Evolutionary conservation across 2,888 invertebrate genomes (phyloP).

Genomic region (Dasypogon diadema): DNA sequence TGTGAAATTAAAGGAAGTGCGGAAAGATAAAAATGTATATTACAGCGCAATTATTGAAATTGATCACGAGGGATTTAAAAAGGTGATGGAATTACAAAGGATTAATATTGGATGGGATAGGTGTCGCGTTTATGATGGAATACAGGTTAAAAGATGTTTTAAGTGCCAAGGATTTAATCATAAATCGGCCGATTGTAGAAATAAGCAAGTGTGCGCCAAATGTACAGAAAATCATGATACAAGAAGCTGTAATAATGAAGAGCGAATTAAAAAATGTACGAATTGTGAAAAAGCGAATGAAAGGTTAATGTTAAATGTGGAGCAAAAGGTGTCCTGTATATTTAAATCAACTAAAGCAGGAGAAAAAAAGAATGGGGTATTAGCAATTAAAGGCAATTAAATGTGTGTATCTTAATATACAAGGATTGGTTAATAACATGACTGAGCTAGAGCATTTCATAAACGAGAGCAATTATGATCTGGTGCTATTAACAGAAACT

Average conservation of each 20-base stretch:
- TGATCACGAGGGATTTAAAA: slow-evolving; percentile 43
- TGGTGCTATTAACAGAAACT: too few species aligned
- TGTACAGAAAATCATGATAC: background rate
- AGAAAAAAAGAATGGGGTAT: too few species aligned
- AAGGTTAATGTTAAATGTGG: slow-evolving; percentile 11
- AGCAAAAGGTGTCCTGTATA: too few species aligned
- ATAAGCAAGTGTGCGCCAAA: slow-evolving; percentile 19
- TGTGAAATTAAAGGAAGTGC: background rate
- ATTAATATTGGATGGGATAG: slow-evolving; percentile 54
- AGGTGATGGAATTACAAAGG: slow-evolving; percentile 42
- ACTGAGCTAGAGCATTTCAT: too few species aligned
- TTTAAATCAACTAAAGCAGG: too few species aligned
- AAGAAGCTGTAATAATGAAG: background rate
- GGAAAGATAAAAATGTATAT: background rate
- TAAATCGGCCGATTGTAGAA: slow-evolving; percentile 40
- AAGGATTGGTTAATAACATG: too few species aligned
- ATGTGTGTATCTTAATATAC: too few species aligned
- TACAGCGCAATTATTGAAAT: background rate
- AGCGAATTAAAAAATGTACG: background rate
- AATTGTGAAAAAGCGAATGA: slow-evolving; percentile 48
- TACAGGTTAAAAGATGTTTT: slow-evolving; percentile 52
- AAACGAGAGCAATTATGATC: too few species aligned
- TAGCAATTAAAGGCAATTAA: too few species aligned
- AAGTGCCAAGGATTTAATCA: slow-evolving; percentile 55
- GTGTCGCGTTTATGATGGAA: slow-evolving; percentile 52